phyloP scores from a whole-genome alignment of 2,888 invertebrate species.

The Amiota mariae region DNA sequence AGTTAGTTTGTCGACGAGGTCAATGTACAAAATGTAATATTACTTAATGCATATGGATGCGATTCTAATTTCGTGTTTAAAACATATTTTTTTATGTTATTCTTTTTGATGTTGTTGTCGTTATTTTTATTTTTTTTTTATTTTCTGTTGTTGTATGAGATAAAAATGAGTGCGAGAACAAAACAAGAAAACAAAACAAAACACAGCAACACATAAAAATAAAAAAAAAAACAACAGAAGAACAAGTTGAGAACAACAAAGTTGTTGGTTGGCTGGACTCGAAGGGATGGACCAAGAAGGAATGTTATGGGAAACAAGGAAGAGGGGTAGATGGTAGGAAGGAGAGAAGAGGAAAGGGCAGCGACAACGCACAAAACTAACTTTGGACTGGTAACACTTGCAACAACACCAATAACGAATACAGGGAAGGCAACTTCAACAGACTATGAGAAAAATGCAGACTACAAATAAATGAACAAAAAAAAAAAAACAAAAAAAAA shows the following conservation, averaged over 20 bases:
- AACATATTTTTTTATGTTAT: neutral
- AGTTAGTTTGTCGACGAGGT: conserved; percentile 1
- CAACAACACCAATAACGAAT: neutral
- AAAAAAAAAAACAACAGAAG: neutral
- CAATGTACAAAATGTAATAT: conserved; percentile 28
- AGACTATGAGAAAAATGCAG: neutral
- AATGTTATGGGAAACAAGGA: too few species aligned
- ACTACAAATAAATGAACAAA: neutral
- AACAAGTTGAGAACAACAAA: too few species aligned
- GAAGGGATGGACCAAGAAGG: too few species aligned
- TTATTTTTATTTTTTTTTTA: neutral
- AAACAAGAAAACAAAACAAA: conserved; percentile 32
- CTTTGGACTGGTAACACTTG: neutral
- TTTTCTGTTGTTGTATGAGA: neutral
- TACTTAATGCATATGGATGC: conserved; percentile 28
- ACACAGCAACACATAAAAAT: conserved; percentile 33
- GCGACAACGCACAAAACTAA: neutral
- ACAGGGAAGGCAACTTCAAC: neutral
- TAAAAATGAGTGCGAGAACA: conserved; percentile 19
- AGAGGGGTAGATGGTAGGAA: neutral
- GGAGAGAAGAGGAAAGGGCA: too few species aligned
- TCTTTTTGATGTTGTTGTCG: too few species aligned
- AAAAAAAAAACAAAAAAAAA: too few species aligned
- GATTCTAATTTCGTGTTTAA: conserved; percentile 5
- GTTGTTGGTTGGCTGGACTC: too few species aligned